Evolutionary conservation across 2,888 invertebrate species (phyloP), one percentile per base, ranked within the genome.

Genomic region (Tupiocoris notatus): DNA sequence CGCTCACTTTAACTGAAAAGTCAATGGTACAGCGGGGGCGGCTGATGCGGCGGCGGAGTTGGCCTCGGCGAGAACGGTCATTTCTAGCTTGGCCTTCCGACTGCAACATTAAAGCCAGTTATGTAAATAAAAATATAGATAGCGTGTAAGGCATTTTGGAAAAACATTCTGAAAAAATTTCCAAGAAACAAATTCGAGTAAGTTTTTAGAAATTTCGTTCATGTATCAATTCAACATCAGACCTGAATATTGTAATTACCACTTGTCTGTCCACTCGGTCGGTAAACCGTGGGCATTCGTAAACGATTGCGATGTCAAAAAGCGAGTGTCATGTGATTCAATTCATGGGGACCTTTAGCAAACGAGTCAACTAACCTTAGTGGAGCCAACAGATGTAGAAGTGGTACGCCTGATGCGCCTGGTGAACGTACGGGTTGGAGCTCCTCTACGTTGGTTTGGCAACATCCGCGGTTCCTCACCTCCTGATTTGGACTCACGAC

Each of bases 1-100:
- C 92, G 16, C 90, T 89, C 74, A 93, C 88, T 86, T 85, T 85
- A 58, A 87, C 81, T 58, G 81, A 81, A 79, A 81, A 82, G 73
- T 81, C 82, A 56, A 80, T 75, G 0, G 77, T 76, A 39, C 77
- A 77, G 1, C 78, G 77, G 7, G 78, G 79, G 22, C 70, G 75
- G 18, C 66, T 70, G 71, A 79, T 75, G 39, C 77, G 76, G 18
- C 78, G 61, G 23, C 64, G 57, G n/a, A n/a, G n/a, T 2, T 74
- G 70, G 0, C 56, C 64, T 7, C 77, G 71, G 12, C 77, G 54
- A n/a, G 21, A 39, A 39, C 12, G 3, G 18, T 70, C 64, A 9
- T 22, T 20, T 22, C 21, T 3, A 18, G 21, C 21, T 21, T 23
- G 21, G 16, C 66, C 57, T 25, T 63, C 73, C 16, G 73, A 73